Conservation (phyloP, 2,113 vertebrate genomes). For the Percina caprodes region DNA sequence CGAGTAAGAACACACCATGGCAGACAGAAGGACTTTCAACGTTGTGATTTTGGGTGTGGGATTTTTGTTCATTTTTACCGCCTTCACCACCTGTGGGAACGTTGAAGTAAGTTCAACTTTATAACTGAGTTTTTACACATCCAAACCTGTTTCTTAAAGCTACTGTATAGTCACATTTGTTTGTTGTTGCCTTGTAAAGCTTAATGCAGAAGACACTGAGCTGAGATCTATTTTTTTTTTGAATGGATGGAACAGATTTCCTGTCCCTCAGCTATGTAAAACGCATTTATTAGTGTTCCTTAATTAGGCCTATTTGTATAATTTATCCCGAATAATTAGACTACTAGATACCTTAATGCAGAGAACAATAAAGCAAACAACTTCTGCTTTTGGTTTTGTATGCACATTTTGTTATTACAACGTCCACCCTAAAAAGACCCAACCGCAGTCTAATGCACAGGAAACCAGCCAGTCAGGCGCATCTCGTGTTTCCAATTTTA, state of each 20-base stretch:
- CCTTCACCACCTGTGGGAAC: slow-evolving; percentile 87
- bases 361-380: not conserved
- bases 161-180: not conserved
- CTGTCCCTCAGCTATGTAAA: not conserved
- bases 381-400: not conserved
- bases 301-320: not conserved
- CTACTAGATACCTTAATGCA: not conserved
- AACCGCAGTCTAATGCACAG: not conserved
- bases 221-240: not conserved
- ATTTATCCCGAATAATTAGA: not conserved
- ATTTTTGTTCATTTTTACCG: slow-evolving; percentile 85
- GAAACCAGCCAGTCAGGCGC: slow-evolving; percentile 55
- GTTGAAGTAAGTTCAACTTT: slow-evolving; percentile 79
- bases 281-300: not conserved
- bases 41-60: slow-evolving; percentile 84
- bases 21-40: slow-evolving; percentile 83
- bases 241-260: not conserved
- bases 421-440: not conserved
- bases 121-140: not conserved
- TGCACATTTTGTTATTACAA: not conserved
- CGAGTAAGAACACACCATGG: slow-evolving; percentile 68
- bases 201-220: not conserved
- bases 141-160: not conserved
- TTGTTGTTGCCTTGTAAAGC: not conserved
- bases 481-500: slow-evolving; percentile 81